Base-by-base conservation (phyloP, 2,888 invertebrate genomes). In the Conistra vaccinii region DNA sequence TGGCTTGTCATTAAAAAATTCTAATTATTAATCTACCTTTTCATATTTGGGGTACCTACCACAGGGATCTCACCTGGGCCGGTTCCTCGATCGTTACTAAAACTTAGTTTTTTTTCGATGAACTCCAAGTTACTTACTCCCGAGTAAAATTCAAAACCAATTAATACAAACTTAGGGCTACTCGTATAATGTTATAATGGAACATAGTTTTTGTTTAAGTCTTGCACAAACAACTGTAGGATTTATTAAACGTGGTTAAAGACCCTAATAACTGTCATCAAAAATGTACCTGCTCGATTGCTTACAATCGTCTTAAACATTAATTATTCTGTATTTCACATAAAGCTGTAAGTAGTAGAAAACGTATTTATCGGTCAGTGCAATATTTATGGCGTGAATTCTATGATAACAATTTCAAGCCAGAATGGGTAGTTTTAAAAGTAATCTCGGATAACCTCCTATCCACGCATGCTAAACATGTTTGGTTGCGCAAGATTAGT, bases 391-490 rank as follows among this genome's bases (percentile, higher is more conserved):
- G 51, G 48, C 51, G 3, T 69, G 77, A 76, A 70, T 72, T 71
- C 45, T 67, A 51, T 69, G 82, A 83, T 77, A 85, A 77, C 58
- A 76, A 76, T 62, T 71, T 55, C 29, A 70, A 70, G 60, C 58
- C 53, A 23, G 55, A 80, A 70, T 48, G 39, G 29, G 23, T 61
- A 69, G 51, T 78, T 73, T 61, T 61, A 73, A 57, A 60, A 45
- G 39, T 29, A 48, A 61, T 61, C 45, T 73, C 61, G 35, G 53
- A 57, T 66, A 83, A 66, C 73, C 79, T 80, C 51, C 60, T 35
- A 61, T 70, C 55, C 51, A 57, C 60, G n/a, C 35, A 67, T 62
- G 65, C 57, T 35, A 81, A 76, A 76, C 71, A 58, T 69, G 63
- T 69, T 73, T 57, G 32, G 26, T 84, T 75, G 45, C 51, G 60